Base-by-base conservation (phyloP, 2,888 invertebrate genomes). In the Idaea biselata region DNA sequence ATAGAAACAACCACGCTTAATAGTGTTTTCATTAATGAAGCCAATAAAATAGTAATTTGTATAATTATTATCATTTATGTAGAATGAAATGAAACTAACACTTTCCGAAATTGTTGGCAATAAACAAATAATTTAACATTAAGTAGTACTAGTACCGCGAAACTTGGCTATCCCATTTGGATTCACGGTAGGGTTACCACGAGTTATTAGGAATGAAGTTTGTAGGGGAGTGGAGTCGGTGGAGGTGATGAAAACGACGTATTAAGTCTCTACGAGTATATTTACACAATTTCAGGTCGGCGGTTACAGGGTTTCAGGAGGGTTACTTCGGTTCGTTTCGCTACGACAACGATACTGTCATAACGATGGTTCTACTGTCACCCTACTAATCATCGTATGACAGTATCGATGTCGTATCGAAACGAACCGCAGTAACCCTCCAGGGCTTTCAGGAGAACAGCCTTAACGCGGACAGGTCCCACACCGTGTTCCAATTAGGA, bases 81-180 rank as follows among this genome's bases (percentile, higher is more conserved):
- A 60, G 55, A 60, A 32, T 54, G 44, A 14, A 18, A 56, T 18
- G 11, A 17, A 56, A 18, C 58, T 57, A 55, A 65, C 63, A 63
- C 59, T 63, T 58, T 44, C 58, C 31, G 61, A 61, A 59, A 65
- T 64, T 64, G 66, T 63, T 58, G 63, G 64, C 60, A 63, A 67
- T 64, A 65, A 64, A 63, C 67, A 69, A 69, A 69, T 69, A 69
- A 69, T 67, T 66, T 67, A 67, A 64, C 65, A 59, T 14, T 14
- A 44, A 44, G 44, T 44, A 11, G 14, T 44, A 25, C 14, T 14
- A 18, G 61, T 18, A 57, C 60, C 56, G 63, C 59, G 67, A 60
- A 66, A 66, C 63, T 67, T 63, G 61, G 59, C 66, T 54, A 61
- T 63, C 68, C 68, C 63, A 62, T 66, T 68, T 65, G 66, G 65